A percentile compares a stretch with the other conserved stretches of the same genome.
phyloP scores from a whole-genome alignment of 2,797 vertebrate genomes.

The Mormyrus proboscirostris region DNA sequence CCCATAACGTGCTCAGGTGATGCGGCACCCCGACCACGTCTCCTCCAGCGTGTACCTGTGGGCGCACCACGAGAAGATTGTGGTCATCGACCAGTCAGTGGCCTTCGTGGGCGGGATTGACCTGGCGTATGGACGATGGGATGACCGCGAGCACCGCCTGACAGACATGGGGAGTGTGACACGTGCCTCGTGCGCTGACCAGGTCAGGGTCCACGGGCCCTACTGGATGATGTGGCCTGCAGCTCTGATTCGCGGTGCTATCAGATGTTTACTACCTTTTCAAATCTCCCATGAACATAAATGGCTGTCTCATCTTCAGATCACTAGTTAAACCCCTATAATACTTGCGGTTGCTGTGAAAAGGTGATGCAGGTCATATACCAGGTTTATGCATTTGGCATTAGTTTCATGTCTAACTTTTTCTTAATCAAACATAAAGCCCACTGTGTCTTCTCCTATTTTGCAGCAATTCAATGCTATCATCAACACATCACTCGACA shows the following conservation, averaged over 20 bases:
- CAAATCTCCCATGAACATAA: not conserved
- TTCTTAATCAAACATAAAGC: not conserved
- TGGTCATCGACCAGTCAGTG: slow-evolving; percentile 86
- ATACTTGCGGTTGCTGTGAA: not conserved
- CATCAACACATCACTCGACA: slow-evolving; percentile 28
- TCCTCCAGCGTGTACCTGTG: slow-evolving; percentile 92
- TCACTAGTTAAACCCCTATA: not conserved
- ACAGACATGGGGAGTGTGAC: slow-evolving; percentile 94
- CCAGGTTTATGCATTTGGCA: not conserved
- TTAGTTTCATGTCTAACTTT: not conserved
- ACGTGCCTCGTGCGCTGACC: slow-evolving; percentile 51
- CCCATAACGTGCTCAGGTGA: slow-evolving; percentile 66
- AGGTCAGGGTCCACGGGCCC: slow-evolving; percentile 39
- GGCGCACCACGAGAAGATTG: slow-evolving; percentile 94
- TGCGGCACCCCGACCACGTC: slow-evolving; percentile 95
- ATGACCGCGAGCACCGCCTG: slow-evolving; percentile 87
- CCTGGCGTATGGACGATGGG: slow-evolving; percentile 93
- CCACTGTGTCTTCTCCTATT: not conserved
- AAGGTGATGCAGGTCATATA: not conserved
- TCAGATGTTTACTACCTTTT: not conserved
- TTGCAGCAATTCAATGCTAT: slow-evolving; percentile 31
- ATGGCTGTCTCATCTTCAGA: not conserved
- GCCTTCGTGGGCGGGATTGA: slow-evolving; percentile 95
- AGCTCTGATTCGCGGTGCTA: not conserved
- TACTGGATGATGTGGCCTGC: not conserved